Evolutionary conservation across 2,113 vertebrate species (phyloP), one percentile per base, ranked within the genome.

Genomic region (Colaptes auratus): DNA sequence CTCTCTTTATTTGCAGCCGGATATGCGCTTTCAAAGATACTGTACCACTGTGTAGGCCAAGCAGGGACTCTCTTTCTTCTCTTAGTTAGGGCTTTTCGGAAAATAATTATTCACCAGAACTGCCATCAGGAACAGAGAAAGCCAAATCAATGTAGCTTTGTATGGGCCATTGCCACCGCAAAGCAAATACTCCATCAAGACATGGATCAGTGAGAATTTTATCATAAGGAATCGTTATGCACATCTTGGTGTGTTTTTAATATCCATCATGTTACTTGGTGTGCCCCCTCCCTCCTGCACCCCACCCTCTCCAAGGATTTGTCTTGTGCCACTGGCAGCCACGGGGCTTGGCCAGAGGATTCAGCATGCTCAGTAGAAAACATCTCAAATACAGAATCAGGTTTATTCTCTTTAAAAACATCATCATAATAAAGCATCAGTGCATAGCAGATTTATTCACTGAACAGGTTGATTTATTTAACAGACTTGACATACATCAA

Each of bases 401-500:
- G 78, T 73, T 93, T 82, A 59, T 70, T 60, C 78, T 66, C 75
- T 77, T 48, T 21, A 28, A 63, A 78, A 65, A 65, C 15, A 56
- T 56, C 55, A 56, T 56, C 55, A 56, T 42, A 88, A 90, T 33
- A 94, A 95, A 93, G 94, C 96, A 86, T 7, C 82, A 93, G 95
- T 96, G 97, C 96, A 95, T 94, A 46, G 88, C 96, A 97, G 96
- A 98, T 97, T 96, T 96, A 97, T 97, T 97, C 97, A 97, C 82
- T 96, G 95, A 97, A 91, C 96, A 96, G 96, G 96, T 89, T 98
- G 97, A 97, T 97, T 97, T 97, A 98, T 96, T 97, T 97, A 97
- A 93, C 86, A 95, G 95, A 96, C 92, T 94, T 95, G 97, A 96
- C 84, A 92, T 86, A 86, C 94, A 95, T 96, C 96, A 97, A 92